These are phyloP conservation scores for Cephalopholis sonnerati DNA, from an alignment of 2,113 vertebrate species.

Conservation along the genomic window DNA sequence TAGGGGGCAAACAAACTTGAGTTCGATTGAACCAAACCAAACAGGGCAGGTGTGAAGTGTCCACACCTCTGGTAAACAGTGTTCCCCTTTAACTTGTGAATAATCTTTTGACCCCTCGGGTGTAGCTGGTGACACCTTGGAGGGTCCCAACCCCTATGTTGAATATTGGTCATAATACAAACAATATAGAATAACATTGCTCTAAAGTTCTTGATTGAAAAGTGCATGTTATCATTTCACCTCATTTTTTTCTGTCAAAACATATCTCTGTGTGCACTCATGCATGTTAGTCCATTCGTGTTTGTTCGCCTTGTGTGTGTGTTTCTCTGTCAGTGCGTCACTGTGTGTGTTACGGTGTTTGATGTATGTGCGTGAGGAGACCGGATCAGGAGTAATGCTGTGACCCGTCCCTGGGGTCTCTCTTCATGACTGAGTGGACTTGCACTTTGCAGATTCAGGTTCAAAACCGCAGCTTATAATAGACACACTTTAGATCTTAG, in stretches of 20 bases:
- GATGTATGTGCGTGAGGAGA: constrained; percentile 36
- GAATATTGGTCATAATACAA: not conserved
- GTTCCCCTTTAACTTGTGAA: too few relatives aligned
- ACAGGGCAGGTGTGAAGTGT: too few relatives aligned
- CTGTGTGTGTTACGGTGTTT: constrained; percentile 2
- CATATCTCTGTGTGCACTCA: constrained; percentile 2
- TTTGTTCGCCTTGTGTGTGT: constrained; percentile 12
- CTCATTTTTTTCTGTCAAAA: constrained; percentile 10
- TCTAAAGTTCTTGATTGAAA: not conserved
- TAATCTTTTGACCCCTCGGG: not conserved
- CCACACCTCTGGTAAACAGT: not conserved
- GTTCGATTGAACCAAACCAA: too few relatives aligned
- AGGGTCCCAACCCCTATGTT: not conserved
- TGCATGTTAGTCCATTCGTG: constrained; percentile 1
- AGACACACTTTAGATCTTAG: constrained; percentile 62
- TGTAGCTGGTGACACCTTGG: not conserved
- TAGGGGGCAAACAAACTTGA: too few relatives aligned
- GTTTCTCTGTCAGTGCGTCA: not conserved
- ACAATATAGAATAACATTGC: not conserved
- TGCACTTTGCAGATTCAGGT: constrained; percentile 68
- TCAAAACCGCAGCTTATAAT: constrained; percentile 59
- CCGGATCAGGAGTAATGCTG: constrained; percentile 15
- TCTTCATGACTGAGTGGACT: constrained; percentile 64
- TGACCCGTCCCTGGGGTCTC: constrained; percentile 52
- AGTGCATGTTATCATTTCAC: not conserved